phyloP scores from a whole-genome alignment of 2,888 invertebrate genomes.

The Cataglyphis rosenhaueri region DNA sequence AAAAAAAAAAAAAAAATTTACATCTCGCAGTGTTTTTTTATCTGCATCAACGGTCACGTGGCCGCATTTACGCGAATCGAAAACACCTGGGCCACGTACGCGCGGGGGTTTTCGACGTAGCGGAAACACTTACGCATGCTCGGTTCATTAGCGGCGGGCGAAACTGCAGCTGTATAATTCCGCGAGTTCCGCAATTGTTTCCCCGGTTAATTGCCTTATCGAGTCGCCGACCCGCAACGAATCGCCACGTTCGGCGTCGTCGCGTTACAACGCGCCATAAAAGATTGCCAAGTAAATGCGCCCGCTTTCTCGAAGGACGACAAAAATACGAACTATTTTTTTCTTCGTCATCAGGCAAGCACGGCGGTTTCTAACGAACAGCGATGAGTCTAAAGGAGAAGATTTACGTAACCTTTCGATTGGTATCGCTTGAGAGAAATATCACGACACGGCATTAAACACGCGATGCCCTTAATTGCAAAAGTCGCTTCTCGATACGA shows the following conservation, averaged over 20 bases:
- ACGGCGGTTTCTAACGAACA: background rate
- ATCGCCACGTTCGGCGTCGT: constrained; percentile 57
- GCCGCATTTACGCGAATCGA: constrained; percentile 53
- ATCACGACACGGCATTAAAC: constrained; percentile 20
- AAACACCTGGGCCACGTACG: constrained; percentile 64
- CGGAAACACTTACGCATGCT: constrained; percentile 68
- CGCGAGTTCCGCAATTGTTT: constrained; percentile 70
- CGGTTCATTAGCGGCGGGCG: constrained; percentile 70
- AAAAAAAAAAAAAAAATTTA: background rate
- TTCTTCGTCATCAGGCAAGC: constrained; percentile 13
- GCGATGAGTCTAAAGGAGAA: background rate
- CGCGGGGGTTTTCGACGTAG: constrained; percentile 60
- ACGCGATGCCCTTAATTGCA: background rate
- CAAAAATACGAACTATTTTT: constrained; percentile 38
- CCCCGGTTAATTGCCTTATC: constrained; percentile 73
- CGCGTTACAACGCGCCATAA: constrained; percentile 66
- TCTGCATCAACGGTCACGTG: constrained; percentile 40
- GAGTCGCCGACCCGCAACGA: constrained; percentile 60
- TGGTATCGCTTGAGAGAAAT: background rate
- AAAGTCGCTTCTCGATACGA: constrained; percentile 6
- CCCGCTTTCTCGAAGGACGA: constrained; percentile 45
- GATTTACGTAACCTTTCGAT: constrained; percentile 24
- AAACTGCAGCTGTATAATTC: constrained; percentile 65
- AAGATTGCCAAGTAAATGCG: constrained; percentile 35
- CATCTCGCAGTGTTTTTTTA: constrained; percentile 1